A percentile compares a stretch with the other conserved stretches of the same genome.
Evolutionary conservation across 2,113 vertebrate species (phyloP).

Genomic region (Oryzias curvinotus): DNA sequence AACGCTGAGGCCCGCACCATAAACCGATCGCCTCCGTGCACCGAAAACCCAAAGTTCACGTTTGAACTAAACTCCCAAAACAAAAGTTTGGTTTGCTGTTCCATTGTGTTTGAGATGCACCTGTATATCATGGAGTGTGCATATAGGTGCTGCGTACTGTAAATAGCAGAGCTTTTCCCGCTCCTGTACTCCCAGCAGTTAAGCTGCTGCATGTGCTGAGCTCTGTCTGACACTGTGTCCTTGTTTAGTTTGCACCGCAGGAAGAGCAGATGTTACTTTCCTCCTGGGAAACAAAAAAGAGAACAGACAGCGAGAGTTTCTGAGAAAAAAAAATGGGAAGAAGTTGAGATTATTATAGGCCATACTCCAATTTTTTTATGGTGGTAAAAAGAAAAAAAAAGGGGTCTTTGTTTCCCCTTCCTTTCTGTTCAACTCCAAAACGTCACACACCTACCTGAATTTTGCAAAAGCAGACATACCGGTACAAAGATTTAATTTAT

Average conservation of each 20-base stretch:
- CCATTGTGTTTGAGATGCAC: no score
- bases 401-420: neutral
- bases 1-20: no score
- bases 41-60: no score
- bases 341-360: neutral
- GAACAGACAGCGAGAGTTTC: constrained; percentile 4
- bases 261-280: constrained; percentile 31
- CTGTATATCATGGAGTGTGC: neutral
- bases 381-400: constrained; percentile 2
- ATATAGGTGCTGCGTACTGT: neutral
- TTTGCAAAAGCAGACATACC: no score
- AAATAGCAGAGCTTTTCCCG: neutral
- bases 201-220: neutral
- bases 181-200: neutral
- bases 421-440: neutral
- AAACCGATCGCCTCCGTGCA: no score
- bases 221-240: constrained; percentile 12
- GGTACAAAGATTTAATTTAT: no score
- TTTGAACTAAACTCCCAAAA: no score
- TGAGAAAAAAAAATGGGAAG: neutral
- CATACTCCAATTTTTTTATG: neutral
- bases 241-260: constrained; percentile 20
- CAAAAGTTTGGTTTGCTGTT: no score
- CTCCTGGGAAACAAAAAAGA: constrained; percentile 18
- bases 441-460: no score